These are phyloP conservation scores for Mastacembelus armatus DNA, from an alignment of 2,797 vertebrate genomes.

Conservation along the genomic window DNA sequence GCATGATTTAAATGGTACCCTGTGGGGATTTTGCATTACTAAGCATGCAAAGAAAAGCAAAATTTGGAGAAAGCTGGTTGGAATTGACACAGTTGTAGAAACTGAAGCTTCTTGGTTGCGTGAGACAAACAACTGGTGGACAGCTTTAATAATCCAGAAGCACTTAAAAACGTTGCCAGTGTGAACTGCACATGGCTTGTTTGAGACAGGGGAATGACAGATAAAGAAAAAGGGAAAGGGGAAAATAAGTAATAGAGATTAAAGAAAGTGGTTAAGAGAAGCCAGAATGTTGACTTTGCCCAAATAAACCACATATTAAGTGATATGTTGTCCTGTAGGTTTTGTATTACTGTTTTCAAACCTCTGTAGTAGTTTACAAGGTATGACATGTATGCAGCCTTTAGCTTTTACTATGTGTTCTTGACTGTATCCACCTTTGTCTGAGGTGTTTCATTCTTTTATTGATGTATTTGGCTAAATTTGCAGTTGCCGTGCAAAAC, in stretches of 20 bases:
- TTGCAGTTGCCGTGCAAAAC: conserved; percentile 41
- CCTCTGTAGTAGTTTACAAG: conserved; percentile 24
- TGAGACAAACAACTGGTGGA: conserved; percentile 44
- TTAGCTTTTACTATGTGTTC: conserved; percentile 15
- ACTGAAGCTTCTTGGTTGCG: conserved; percentile 22
- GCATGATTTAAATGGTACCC: conserved; percentile 24
- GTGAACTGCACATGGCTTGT: conserved; percentile 12
- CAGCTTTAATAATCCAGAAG: conserved; percentile 40
- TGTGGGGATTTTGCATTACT: conserved; percentile 4
- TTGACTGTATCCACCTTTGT: conserved; percentile 22
- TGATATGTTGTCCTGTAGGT: conserved; percentile 17
- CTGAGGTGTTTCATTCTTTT: conserved; percentile 47
- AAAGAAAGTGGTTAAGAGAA: no score
- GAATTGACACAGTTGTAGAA: conserved; percentile 29
- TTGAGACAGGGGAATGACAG: conserved; percentile 8
- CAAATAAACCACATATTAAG: conserved; percentile 4
- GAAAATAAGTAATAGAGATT: not conserved
- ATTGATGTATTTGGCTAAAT: conserved; percentile 58
- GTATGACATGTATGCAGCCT: conserved; percentile 10
- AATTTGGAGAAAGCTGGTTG: conserved; percentile 23
- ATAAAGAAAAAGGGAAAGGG: not conserved
- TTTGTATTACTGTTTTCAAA: conserved; percentile 13
- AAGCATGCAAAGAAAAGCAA: conserved; percentile 19
- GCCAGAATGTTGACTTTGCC: conserved; percentile 12
- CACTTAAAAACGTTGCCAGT: conserved; percentile 39